Percentiles rank a stretch among this genome's conserved stretches.
Conservation (phyloP, 2,113 vertebrate species). For the Phalacrocorax brasilianus region DNA sequence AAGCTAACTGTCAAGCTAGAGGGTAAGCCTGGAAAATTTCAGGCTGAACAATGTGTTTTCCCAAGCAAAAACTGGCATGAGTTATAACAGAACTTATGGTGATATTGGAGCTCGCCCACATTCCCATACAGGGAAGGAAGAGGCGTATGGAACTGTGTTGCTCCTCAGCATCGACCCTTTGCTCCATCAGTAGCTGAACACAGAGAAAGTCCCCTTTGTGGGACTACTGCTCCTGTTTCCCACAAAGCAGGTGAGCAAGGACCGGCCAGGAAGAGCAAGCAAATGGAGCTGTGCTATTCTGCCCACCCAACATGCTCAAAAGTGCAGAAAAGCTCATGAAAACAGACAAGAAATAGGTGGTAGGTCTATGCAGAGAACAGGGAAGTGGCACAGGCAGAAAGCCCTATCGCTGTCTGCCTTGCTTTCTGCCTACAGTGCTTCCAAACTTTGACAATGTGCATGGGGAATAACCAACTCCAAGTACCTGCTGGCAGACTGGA, state of each 20-base stretch:
- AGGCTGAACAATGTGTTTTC: background rate
- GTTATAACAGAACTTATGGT: background rate
- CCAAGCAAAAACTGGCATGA: background rate
- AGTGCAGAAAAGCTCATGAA: background rate
- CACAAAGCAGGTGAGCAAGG: background rate
- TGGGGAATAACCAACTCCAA: background rate
- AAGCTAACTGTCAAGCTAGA: background rate
- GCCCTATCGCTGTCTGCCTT: background rate
- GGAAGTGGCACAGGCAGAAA: background rate
- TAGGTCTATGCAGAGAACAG: background rate
- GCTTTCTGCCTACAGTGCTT: background rate
- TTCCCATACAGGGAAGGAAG: background rate
- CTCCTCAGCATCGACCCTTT: background rate
- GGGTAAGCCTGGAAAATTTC: background rate
- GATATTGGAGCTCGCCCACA: background rate
- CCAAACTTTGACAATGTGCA: background rate
- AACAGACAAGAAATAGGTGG: background rate
- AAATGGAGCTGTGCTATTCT: background rate
- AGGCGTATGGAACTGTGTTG: background rate
- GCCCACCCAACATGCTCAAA: background rate
- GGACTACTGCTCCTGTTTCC: background rate
- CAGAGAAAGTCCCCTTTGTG: background rate
- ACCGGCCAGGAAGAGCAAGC: accelerated
- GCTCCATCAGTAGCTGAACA: background rate
- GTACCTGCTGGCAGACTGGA: background rate